Evolutionary conservation across 2,113 vertebrate species (phyloP).

Genomic region (Sorex araneus): DNA sequence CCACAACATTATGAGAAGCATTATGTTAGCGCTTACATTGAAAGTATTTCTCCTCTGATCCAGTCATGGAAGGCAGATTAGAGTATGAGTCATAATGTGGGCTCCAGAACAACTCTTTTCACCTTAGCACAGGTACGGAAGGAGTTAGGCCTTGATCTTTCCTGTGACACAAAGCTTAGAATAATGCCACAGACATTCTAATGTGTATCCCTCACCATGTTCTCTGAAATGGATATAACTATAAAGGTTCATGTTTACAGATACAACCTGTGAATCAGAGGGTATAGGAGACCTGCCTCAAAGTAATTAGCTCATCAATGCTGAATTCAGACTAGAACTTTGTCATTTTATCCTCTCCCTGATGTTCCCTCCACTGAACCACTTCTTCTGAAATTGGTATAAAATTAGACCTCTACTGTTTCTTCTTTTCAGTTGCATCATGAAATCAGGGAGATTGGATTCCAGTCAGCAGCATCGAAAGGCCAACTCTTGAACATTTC

Average conservation of each 20-base stretch:
- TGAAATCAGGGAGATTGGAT: background rate
- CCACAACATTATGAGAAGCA: constrained; percentile 24
- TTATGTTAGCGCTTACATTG: background rate
- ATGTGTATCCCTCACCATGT: background rate
- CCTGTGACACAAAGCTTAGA: background rate
- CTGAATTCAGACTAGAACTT: background rate
- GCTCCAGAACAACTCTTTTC: background rate
- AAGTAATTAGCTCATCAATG: background rate
- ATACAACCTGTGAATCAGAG: background rate
- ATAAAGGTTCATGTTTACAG: background rate
- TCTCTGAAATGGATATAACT: background rate
- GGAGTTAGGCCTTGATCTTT: background rate
- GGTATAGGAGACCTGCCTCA: background rate
- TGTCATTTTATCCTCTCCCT: background rate
- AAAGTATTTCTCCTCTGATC: background rate
- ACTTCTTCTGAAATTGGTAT: background rate
- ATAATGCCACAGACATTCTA: background rate
- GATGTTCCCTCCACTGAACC: background rate
- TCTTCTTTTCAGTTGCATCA: background rate
- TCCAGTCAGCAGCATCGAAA: constrained; percentile 41
- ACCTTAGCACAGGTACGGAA: background rate
- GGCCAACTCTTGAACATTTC: constrained; percentile 75
- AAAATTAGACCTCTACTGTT: background rate
- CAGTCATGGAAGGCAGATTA: background rate
- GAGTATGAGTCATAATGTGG: background rate